These are phyloP conservation scores for Aspidiotus rigidus DNA, from an alignment of 2,888 invertebrate species.

Conservation along the genomic window DNA sequence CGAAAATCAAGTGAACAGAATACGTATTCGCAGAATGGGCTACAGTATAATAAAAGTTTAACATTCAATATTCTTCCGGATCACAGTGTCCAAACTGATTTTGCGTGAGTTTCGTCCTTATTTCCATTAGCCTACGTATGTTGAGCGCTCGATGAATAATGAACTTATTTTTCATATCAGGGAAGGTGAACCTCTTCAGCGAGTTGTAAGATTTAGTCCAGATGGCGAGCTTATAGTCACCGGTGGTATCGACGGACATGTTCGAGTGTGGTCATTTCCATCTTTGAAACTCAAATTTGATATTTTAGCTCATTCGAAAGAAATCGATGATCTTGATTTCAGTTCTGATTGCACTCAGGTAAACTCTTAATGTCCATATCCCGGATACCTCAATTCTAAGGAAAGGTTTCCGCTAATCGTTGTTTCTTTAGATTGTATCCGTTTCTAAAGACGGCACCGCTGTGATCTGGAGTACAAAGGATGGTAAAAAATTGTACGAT, in stretches of 20 bases:
- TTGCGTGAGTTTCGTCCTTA: constrained; percentile 48
- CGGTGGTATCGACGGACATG: constrained; percentile 79
- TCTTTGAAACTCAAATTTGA: constrained; percentile 60
- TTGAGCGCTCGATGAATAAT: neutral
- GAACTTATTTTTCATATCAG: neutral
- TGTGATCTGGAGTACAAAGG: constrained; percentile 61
- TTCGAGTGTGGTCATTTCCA: constrained; percentile 84
- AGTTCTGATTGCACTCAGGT: constrained; percentile 60
- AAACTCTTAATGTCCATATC: constrained; percentile 10
- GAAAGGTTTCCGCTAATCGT: no score
- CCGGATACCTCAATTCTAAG: no score
- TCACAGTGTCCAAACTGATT: constrained; percentile 78
- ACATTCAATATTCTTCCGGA: constrained; percentile 65
- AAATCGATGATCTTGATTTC: constrained; percentile 90
- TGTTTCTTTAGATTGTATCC: constrained; percentile 55
- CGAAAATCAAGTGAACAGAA: constrained; percentile 34
- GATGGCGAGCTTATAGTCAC: constrained; percentile 75
- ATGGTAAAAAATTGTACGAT: constrained; percentile 52
- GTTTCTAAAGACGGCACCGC: constrained; percentile 81
- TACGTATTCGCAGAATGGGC: constrained; percentile 38
- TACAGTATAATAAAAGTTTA: constrained; percentile 50
- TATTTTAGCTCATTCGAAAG: constrained; percentile 67
- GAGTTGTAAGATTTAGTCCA: constrained; percentile 70
- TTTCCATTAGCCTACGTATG: neutral
- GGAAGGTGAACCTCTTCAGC: constrained; percentile 66